Percentiles rank a stretch among this genome's conserved stretches.
phyloP scores from a whole-genome alignment of 2,888 invertebrate genomes.

The Horisme vitalbata region DNA sequence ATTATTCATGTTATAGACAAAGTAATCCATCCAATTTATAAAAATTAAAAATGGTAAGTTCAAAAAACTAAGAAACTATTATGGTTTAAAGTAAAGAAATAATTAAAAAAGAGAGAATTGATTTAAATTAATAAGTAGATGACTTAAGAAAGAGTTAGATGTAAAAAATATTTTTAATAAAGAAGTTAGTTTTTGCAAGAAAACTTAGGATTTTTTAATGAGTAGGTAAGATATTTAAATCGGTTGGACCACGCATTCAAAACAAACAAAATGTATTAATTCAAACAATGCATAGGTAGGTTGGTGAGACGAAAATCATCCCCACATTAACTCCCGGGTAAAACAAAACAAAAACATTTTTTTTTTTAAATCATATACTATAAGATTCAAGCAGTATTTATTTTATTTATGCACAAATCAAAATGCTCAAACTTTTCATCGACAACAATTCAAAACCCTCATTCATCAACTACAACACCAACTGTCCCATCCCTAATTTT shows the following conservation, averaged over 20 bases:
- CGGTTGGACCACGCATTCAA: slow-evolving; percentile 56
- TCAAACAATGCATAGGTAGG: slow-evolving; percentile 31
- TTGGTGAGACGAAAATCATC: slow-evolving; percentile 28
- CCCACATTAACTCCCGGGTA: no score
- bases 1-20: slow-evolving; percentile 51
- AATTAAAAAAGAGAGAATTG: no score
- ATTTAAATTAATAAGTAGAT: no score
- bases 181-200: no score
- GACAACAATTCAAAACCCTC: background rate
- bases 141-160: no score
- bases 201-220: slow-evolving; percentile 4
- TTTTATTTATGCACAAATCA: background rate
- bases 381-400: no score
- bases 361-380: no score
- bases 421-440: background rate
- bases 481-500: slow-evolving; percentile 11
- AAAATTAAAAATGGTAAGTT: background rate
- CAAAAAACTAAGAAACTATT: background rate
- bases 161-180: no score
- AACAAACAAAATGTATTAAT: slow-evolving; percentile 35
- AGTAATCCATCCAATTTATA: slow-evolving; percentile 62
- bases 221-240: slow-evolving; percentile 37
- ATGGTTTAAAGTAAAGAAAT: background rate
- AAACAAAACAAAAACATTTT: no score
- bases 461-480: no score